Evolutionary conservation across 2,888 invertebrate species (phyloP).

Genomic region (Ceraclea dissimilis): DNA sequence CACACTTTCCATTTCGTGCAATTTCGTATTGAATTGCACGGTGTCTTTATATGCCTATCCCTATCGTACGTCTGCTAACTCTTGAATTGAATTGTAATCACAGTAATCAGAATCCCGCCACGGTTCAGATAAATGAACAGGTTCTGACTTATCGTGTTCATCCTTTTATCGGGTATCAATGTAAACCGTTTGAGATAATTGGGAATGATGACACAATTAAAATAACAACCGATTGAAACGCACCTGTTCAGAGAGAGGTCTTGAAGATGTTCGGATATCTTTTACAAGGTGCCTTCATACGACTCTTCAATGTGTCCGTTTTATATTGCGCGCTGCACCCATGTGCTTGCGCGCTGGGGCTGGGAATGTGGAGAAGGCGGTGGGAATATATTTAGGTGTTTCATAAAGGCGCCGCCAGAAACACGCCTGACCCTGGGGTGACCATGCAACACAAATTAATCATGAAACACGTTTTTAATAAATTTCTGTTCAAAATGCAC

Average conservation of each 20-base stretch:
- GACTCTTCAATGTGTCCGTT: too few relatives aligned
- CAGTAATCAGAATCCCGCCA: too few relatives aligned
- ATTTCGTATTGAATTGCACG: too few relatives aligned
- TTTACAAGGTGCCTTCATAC: background rate
- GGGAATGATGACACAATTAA: background rate
- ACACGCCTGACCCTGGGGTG: background rate
- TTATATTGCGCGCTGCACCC: too few relatives aligned
- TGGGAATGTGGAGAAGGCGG: background rate
- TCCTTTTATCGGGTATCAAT: background rate
- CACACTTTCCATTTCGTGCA: too few relatives aligned
- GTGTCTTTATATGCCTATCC: too few relatives aligned
- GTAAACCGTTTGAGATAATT: background rate
- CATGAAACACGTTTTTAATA: too few relatives aligned
- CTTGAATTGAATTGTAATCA: too few relatives aligned
- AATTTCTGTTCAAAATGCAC: too few relatives aligned
- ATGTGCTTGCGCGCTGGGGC: background rate
- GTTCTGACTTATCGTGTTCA: background rate
- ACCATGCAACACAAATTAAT: too few relatives aligned
- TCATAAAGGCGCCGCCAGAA: background rate
- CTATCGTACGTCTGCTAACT: too few relatives aligned
- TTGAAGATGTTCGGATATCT: background rate
- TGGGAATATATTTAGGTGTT: background rate
- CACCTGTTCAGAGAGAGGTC: background rate
- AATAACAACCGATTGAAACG: background rate
- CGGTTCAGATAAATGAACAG: too few relatives aligned